Evolutionary conservation across 2,888 invertebrate species (phyloP).

Genomic region (Synanthedon myopaeformis): DNA sequence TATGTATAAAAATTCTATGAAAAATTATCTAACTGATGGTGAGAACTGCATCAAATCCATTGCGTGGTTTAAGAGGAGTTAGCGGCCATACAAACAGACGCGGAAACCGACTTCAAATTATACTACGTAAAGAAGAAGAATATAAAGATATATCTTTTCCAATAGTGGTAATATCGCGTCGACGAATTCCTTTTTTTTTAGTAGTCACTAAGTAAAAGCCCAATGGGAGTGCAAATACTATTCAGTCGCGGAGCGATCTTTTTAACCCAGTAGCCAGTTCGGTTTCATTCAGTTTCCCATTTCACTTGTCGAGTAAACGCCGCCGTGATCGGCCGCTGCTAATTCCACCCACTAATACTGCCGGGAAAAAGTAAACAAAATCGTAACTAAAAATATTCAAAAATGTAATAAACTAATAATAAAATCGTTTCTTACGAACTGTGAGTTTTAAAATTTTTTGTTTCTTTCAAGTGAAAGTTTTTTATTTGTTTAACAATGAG

Average conservation of each 20-base stretch:
- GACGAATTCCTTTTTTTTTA: too few relatives aligned
- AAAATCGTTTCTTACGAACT: background rate
- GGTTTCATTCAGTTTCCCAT: constrained; percentile 7
- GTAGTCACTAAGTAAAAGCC: background rate
- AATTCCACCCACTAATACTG: background rate
- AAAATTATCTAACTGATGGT: too few relatives aligned
- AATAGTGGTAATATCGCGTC: too few relatives aligned
- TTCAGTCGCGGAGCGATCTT: background rate
- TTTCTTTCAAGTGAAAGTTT: background rate
- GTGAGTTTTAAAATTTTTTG: background rate
- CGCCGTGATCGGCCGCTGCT: constrained; percentile 31
- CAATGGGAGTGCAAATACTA: background rate
- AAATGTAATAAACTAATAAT: background rate
- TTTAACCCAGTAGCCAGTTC: background rate
- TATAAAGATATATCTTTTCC: too few relatives aligned
- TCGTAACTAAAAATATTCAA: background rate
- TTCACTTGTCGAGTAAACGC: constrained; percentile 43
- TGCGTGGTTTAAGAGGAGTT: too few relatives aligned
- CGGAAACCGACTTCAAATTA: too few relatives aligned
- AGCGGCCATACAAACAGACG: too few relatives aligned
- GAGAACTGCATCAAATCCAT: too few relatives aligned
- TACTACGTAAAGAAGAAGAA: too few relatives aligned
- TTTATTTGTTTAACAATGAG: background rate
- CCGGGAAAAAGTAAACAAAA: background rate
- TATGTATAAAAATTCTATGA: too few relatives aligned